phyloP scores from a whole-genome alignment of 2,113 vertebrate genomes.

The Calidris pugnax region DNA sequence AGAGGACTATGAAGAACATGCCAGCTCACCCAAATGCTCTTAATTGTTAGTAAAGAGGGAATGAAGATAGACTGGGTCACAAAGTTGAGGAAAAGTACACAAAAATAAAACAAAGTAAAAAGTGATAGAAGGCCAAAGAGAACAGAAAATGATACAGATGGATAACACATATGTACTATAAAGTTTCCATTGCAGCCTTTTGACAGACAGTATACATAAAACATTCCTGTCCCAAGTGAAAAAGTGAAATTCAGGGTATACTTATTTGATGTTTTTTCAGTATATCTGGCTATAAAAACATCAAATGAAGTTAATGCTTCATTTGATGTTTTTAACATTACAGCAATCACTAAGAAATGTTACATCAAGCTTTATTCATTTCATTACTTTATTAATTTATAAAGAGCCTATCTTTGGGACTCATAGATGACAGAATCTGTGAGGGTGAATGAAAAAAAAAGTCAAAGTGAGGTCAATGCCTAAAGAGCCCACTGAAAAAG shows the following conservation, averaged over 20 bases:
- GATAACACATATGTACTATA: neutral
- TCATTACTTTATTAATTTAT: constrained; percentile 52
- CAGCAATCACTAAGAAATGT: constrained; percentile 20
- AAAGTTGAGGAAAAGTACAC: neutral
- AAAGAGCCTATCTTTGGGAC: neutral
- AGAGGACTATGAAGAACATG: neutral
- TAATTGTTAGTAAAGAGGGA: neutral
- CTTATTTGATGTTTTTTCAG: constrained; percentile 38
- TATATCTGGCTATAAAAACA: constrained; percentile 47
- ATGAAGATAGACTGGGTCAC: neutral
- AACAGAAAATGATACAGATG: neutral
- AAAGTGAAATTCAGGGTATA: constrained; percentile 30
- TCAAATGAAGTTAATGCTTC: constrained; percentile 44
- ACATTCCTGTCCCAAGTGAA: constrained; percentile 35
- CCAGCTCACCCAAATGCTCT: neutral
- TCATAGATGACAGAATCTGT: neutral
- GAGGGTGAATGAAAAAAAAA: neutral
- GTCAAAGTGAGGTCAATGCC: neutral
- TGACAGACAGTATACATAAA: constrained; percentile 36
- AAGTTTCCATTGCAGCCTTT: neutral
- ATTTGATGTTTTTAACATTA: constrained; percentile 62
- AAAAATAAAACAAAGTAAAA: constrained; percentile 3
- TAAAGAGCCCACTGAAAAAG: neutral
- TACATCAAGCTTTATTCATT: constrained; percentile 33
- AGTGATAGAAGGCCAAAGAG: neutral